Evolutionary conservation across 35 echinoderm and acorn worm species (phyloP), one percentile per base, ranked within the genome.

Genomic region (Strongylocentrotus purpuratus): DNA sequence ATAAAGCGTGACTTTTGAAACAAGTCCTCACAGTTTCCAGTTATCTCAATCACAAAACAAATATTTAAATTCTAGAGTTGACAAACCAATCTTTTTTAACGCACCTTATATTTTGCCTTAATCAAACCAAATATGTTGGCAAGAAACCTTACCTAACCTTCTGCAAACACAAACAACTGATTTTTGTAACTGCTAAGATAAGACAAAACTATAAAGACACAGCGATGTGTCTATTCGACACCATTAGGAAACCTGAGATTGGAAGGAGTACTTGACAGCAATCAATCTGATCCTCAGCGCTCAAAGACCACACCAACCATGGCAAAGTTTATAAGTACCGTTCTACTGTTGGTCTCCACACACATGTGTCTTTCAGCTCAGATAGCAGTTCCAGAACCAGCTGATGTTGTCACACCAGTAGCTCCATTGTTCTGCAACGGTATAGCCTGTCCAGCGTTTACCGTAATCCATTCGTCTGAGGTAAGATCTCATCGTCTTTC

Each of bases 381-480:
- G 61, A 17, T 65, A 5, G 60, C 17, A 28, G 52, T 17, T 4
- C 60, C 4, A 22, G 18, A 70, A 28, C 18, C 61, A 70, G 18
- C 18, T 70, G 15, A 22, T 65, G 15, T 65, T 5, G 25, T 20
- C 61, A 20, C 61, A 18, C 61, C 28, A 70, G 17, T 1, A 70
- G 86, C 18, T 5, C 96, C 96, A 32, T 0, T 8, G 22, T 94
- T 94, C 18, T 96, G 96, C 33, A 94, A 61, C 32, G 93, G 86
- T 4, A 85, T 96, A 1, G 94, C 95, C 7, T 96, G 96, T 59
- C 96, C 96, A 33, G 45, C 70, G 47, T 96, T 88, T 33, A 96
- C 92, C 14, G 41, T 33, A 3, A 61, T 65, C 13, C 11, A 65
- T 20, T 25, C 28, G 31, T 32, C 48, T 25, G 59, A 93, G 89